Conservation (phyloP, 2,888 invertebrate species). For the Andrena haemorrhoa region DNA sequence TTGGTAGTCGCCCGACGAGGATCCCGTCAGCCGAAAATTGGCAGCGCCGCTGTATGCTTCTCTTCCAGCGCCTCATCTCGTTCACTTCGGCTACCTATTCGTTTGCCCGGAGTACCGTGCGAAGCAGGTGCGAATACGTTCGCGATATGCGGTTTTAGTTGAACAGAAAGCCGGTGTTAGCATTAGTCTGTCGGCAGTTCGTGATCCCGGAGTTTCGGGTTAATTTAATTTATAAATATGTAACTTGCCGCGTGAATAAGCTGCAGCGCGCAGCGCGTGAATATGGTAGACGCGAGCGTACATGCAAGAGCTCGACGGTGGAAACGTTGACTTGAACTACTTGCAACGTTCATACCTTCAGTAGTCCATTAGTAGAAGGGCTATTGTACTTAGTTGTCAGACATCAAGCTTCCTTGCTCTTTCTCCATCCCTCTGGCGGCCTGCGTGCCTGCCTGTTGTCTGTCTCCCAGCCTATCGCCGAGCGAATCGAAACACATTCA, state of each 20-base stretch:
- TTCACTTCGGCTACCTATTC: neutral
- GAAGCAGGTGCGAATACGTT: neutral
- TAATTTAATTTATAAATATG: slow-evolving; percentile 15
- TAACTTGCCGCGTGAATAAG: neutral
- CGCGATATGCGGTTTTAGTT: slow-evolving; percentile 1
- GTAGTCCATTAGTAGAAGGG: too few species aligned
- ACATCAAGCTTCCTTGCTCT: neutral
- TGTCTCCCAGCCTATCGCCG: neutral
- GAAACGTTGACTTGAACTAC: neutral
- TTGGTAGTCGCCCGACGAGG: neutral
- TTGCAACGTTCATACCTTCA: neutral
- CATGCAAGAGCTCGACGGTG: neutral
- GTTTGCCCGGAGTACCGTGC: neutral
- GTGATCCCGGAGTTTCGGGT: neutral
- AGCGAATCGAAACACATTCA: slow-evolving; percentile 9
- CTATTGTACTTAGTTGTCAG: too few species aligned
- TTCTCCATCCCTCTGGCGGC: neutral
- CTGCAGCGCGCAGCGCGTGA: neutral
- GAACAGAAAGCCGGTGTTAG: neutral
- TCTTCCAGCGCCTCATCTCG: neutral
- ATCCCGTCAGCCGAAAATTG: neutral
- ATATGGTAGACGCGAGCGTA: neutral
- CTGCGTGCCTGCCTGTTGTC: too few species aligned
- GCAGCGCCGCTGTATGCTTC: neutral
- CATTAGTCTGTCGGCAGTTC: neutral